These are phyloP conservation scores for Alloplasta piceator DNA, from an alignment of 2,888 invertebrate genomes.

Conservation along the genomic window DNA sequence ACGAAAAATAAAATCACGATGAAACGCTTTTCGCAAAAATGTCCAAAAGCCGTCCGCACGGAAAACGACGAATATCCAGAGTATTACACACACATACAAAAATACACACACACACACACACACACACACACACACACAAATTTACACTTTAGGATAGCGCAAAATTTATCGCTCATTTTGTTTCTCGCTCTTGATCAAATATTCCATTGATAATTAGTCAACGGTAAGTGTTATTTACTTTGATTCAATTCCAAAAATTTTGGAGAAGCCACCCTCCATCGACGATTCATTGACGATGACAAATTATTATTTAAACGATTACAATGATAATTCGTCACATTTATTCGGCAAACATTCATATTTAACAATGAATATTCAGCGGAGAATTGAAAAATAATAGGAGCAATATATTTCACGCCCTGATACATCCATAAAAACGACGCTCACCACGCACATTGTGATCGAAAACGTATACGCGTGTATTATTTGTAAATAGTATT, in stretches of 20 bases:
- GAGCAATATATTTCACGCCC: no score
- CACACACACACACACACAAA: constrained; percentile 10
- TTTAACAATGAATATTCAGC: neutral
- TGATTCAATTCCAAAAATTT: no score
- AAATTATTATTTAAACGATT: no score
- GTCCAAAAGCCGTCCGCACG: constrained; percentile 59
- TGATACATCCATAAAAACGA: constrained; percentile 29
- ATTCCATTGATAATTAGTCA: no score
- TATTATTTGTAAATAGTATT: constrained; percentile 82
- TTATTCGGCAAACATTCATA: neutral
- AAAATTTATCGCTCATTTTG: no score
- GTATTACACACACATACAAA: constrained; percentile 4
- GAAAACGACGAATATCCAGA: constrained; percentile 55
- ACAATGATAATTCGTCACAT: no score
- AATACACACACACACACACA: neutral
- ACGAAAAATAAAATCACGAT: neutral
- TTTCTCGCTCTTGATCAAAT: no score
- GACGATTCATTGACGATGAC: no score
- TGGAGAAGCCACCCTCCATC: no score
- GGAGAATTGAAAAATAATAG: no score
- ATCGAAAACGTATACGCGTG: constrained; percentile 82
- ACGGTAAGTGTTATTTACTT: no score
- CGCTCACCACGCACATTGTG: constrained; percentile 77
- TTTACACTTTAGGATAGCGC: neutral
- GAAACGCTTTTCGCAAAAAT: constrained; percentile 39